Conservation (phyloP, 2,113 vertebrate genomes). For the Psittacara wagleri region DNA sequence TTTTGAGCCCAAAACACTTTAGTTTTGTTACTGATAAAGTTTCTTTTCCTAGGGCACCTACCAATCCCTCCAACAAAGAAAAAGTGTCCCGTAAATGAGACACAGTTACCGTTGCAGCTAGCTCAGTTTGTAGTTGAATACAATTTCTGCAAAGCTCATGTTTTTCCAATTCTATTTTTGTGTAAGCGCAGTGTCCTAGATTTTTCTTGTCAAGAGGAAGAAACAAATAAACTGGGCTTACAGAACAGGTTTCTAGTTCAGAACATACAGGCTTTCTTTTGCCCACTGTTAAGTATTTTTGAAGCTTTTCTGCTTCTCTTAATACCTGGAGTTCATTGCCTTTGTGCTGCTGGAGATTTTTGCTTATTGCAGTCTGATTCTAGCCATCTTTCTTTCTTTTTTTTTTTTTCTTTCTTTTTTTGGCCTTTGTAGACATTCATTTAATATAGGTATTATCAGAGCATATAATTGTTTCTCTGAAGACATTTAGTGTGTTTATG, state of each 20-base stretch:
- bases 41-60: neutral
- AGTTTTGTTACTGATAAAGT: neutral
- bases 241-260: neutral
- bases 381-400: neutral
- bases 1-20: neutral
- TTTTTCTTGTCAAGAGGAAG: neutral
- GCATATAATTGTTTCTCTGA: neutral
- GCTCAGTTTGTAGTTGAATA: neutral
- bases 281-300: neutral
- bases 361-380: neutral
- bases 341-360: neutral
- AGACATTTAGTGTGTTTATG: neutral
- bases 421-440: neutral
- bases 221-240: neutral
- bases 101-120: neutral
- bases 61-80: neutral
- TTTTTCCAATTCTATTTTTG: neutral
- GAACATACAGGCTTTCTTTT: neutral
- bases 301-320: neutral
- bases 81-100: neutral
- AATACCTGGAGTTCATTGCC: neutral
- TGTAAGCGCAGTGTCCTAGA: neutral
- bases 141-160: neutral
- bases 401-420: neutral
- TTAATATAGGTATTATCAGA: neutral